Base-by-base conservation (phyloP, 1,140 invertebrate genomes). In the Dendrolimus kikuchii region DNA sequence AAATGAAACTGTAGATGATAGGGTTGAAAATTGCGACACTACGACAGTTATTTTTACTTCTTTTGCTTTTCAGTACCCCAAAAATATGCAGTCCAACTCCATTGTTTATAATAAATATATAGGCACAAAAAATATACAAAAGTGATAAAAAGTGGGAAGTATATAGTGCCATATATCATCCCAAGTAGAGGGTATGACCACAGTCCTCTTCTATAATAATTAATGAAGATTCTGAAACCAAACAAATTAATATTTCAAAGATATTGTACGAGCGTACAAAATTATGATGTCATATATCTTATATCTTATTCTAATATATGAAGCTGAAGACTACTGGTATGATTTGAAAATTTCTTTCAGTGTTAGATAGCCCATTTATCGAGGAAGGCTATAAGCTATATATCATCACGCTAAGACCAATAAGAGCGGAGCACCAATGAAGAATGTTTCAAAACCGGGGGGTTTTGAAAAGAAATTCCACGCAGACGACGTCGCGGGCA, bases 171-270 rank as follows among this genome's bases (percentile, higher is more conserved):
- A 7, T 60, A 66, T 0, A 63, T n/a, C 0, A 45, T 38, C 0
- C 51, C 46, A 0, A 77, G 7, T 2, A 81, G 42, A 0, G 71
- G 74, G 44, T 81, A 81, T 4, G 74, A 68, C 65, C 66, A 81
- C 5, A 64, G 1, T 0, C 69, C 72, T 2, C 48, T 51, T 5
- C 55, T 43, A 4, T 43, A 5, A 53, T 75, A 68, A 5, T 69
- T 68, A 23, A 51, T 38, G 6, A 74, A 45, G 0, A 74, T n/a
- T 7, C 75, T 81, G 75, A 49, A 76, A 80, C 52, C 6, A 55
- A 46, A 58, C 45, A 46, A n/a, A 48, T 6, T 36, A n/a, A 48
- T 23, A n/a, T 5, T n/a, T n/a, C n/a, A n/a, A n/a, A n/a, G n/a
- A n/a, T n/a, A n/a, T n/a, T n/a, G n/a, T n/a, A n/a, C n/a, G n/a